These are phyloP conservation scores for Nesogale talazaci DNA, from an alignment of 2,113 vertebrate genomes.

Conservation along the genomic window DNA sequence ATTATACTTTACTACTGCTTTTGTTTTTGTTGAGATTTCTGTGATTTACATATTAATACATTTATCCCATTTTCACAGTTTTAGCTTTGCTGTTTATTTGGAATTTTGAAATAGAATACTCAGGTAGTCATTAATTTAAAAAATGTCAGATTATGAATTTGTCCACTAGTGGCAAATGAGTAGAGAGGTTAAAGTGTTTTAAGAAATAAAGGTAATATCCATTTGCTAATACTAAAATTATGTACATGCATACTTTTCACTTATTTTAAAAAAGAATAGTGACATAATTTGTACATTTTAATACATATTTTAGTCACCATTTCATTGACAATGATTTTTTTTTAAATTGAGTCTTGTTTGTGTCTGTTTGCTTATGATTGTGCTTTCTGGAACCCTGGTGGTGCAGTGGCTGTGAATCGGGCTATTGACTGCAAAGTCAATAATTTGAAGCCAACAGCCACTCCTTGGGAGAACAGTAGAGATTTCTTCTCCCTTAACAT, in stretches of 20 bases:
- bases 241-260: neutral
- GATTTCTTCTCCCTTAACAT: too few species aligned
- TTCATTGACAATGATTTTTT: neutral
- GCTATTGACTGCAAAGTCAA: too few species aligned
- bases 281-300: neutral
- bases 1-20: constrained; percentile 14
- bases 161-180: neutral
- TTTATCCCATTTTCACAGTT: neutral
- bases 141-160: neutral
- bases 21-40: constrained; percentile 38
- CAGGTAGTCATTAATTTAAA: neutral
- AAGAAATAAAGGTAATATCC: neutral
- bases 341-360: neutral
- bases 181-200: neutral
- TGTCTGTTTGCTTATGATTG: too few species aligned
- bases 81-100: constrained; percentile 1
- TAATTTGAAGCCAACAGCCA: too few species aligned
- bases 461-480: too few species aligned
- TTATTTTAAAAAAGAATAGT: neutral
- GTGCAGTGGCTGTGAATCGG: too few species aligned
- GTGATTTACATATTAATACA: constrained; percentile 28
- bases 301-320: neutral
- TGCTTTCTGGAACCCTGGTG: too few species aligned
- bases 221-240: neutral
- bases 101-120: neutral